Conservation (phyloP, 2,888 invertebrate genomes). For the Margaritifera margaritifera region DNA sequence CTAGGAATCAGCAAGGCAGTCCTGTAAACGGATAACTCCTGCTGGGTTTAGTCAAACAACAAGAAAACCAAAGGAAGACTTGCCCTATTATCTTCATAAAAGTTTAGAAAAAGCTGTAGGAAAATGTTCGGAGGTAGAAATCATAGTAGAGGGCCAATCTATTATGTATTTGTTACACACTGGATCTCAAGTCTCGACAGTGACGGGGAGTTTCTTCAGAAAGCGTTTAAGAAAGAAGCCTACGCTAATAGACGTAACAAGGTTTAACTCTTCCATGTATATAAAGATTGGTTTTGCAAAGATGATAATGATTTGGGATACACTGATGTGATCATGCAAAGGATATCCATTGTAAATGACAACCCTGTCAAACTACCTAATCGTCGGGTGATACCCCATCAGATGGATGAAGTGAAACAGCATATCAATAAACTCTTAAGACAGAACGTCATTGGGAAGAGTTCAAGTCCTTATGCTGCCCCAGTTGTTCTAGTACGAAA, state of each 20-base stretch:
- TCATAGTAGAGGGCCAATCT: neutral
- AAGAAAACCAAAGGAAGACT: neutral
- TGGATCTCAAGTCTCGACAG: too few species aligned
- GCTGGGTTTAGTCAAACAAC: neutral
- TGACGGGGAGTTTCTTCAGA: too few species aligned
- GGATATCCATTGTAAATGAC: constrained; percentile 2
- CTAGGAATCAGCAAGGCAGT: too few species aligned
- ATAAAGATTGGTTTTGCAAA: neutral
- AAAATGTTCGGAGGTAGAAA: neutral
- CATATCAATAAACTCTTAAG: constrained; percentile 7
- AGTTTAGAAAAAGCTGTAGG: neutral
- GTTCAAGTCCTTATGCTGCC: too few species aligned
- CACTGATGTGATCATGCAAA: constrained; percentile 1
- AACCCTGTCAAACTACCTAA: too few species aligned
- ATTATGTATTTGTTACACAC: neutral
- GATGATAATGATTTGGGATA: constrained; percentile 6
- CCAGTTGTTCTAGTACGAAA: too few species aligned
- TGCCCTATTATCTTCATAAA: neutral
- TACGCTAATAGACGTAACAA: neutral
- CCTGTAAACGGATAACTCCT: neutral
- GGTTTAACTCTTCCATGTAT: neutral
- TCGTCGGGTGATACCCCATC: constrained; percentile 5
- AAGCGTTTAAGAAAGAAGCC: too few species aligned
- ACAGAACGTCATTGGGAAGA: constrained; percentile 5
- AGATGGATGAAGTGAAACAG: constrained; percentile 9